These are phyloP conservation scores for Pseudochirops corinnae DNA, from an alignment of 2,797 vertebrate species.

Conservation along the genomic window DNA sequence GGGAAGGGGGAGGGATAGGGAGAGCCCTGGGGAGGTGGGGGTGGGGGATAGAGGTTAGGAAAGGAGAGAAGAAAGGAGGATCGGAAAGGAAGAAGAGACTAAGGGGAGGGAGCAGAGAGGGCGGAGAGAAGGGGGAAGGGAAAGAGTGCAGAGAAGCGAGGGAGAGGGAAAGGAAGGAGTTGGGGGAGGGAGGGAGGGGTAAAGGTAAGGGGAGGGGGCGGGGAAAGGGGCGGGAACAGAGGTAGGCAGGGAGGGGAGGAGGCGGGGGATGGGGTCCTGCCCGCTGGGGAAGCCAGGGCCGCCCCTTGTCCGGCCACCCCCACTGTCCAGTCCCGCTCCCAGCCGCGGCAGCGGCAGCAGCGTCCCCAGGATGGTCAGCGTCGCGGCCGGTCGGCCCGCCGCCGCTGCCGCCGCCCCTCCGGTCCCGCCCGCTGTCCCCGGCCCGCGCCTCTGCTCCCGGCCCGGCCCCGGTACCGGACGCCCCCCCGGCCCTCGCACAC, in stretches of 20 bases:
- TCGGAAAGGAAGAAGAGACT: background rate
- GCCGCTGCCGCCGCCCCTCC: slow-evolving; percentile 53
- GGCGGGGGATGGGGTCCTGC: slow-evolving; percentile 41
- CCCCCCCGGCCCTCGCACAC: slow-evolving; percentile 62
- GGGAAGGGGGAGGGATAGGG: background rate
- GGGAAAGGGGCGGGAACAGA: slow-evolving; percentile 17
- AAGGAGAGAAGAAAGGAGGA: background rate
- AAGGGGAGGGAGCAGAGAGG: background rate
- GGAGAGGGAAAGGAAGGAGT: slow-evolving; percentile 2
- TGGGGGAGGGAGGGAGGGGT: too few species aligned
- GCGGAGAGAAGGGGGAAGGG: slow-evolving; percentile 35
- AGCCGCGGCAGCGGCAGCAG: slow-evolving; percentile 77
- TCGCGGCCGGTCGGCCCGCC: background rate
- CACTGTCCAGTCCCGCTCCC: slow-evolving; percentile 56
- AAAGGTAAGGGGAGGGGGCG: background rate
- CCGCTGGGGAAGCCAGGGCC: slow-evolving; percentile 52
- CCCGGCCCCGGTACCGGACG: slow-evolving; percentile 64
- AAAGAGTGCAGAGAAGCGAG: slow-evolving; percentile 20
- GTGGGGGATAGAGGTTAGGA: background rate
- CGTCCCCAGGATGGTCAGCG: slow-evolving; percentile 78
- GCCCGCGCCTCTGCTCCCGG: slow-evolving; percentile 15
- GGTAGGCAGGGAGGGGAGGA: slow-evolving; percentile 49
- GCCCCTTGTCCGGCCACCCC: slow-evolving; percentile 81
- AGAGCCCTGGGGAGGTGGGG: background rate
- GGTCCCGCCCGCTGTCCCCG: slow-evolving; percentile 58